Base-by-base conservation (phyloP, 2,888 invertebrate genomes). In the Phyllotreta striolata region DNA sequence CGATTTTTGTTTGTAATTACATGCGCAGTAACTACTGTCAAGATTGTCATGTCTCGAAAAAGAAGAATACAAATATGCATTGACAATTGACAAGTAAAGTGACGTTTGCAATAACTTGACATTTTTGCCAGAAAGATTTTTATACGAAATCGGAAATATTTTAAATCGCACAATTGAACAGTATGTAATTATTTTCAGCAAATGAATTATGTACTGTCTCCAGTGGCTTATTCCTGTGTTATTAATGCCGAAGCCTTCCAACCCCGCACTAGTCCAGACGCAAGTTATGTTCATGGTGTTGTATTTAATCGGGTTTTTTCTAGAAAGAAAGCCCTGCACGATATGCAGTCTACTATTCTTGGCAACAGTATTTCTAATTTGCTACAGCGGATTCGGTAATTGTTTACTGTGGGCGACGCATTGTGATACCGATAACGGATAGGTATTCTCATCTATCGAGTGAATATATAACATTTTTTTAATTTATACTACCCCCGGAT, bases 251-350 rank as follows among this genome's bases (percentile, higher is more conserved):
- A 98, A 98, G 83, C 98, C 98, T 62, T 89, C 96, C 69, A 98
- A 98, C 84, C 97, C 98, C 76, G 95, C 96, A 40, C 85, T 98
- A 65, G 88, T 98, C 74, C 94, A 97, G 81, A 97, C 97, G 60
- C 96, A 97, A 83, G 95, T 96, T 66, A 94, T 98, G 92, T 98
- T 98, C 82, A 95, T 98, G 88, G 92, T 95, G 70, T 86, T 98
- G 58, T 98, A 98, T 83, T 84, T 98, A 73, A 91, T 97, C 73
- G 96, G 98, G 74, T 98, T 98, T 84, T 98, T 98, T 82, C 85
- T 99, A 75, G 97, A 98, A 79, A 86, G 96, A 76, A 98, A 95
- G 81, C 98, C 98, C 0, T 99, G 98, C 82, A 96, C 96, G 54
- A 95, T 98, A 70, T 99, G 98, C 85, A 95, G 95, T 78, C 84